phyloP scores from a whole-genome alignment of 1,140 invertebrate genomes.

The Caerostris extrusa region DNA sequence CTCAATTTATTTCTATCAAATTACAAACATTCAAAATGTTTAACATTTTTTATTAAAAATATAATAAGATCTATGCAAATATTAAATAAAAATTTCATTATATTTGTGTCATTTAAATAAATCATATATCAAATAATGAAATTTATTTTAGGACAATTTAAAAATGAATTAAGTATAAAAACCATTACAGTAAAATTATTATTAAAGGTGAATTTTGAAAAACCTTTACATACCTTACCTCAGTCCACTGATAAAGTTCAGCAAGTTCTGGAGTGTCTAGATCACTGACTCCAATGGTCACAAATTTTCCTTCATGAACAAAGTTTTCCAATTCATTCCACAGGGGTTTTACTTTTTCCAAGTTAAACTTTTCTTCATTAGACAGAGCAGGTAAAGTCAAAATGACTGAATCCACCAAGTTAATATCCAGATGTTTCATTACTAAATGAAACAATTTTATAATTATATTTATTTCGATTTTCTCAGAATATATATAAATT shows the following conservation, averaged over 20 bases:
- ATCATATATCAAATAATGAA: no score
- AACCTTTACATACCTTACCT: slow-evolving; percentile 82
- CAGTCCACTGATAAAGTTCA: slow-evolving; percentile 89
- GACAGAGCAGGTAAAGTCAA: slow-evolving; percentile 86
- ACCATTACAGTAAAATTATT: no score
- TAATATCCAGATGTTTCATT: slow-evolving; percentile 85
- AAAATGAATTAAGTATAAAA: no score
- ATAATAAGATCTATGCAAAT: no score
- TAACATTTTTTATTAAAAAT: no score
- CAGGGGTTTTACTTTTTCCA: slow-evolving; percentile 86
- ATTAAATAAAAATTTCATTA: no score
- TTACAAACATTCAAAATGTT: no score
- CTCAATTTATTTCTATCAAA: no score
- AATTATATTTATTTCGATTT: no score
- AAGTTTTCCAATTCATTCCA: slow-evolving; percentile 80
- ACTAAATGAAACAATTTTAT: slow-evolving; percentile 82
- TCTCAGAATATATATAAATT: no score
- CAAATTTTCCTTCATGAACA: slow-evolving; percentile 82
- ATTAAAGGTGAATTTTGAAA: not conserved
- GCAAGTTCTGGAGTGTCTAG: slow-evolving; percentile 91
- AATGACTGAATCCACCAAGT: slow-evolving; percentile 88
- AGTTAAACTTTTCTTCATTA: slow-evolving; percentile 84
- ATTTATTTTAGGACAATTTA: no score
- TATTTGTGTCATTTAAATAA: no score
- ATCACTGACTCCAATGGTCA: slow-evolving; percentile 91